phyloP scores from a whole-genome alignment of 2,113 vertebrate genomes.

The Alosa alosa region DNA sequence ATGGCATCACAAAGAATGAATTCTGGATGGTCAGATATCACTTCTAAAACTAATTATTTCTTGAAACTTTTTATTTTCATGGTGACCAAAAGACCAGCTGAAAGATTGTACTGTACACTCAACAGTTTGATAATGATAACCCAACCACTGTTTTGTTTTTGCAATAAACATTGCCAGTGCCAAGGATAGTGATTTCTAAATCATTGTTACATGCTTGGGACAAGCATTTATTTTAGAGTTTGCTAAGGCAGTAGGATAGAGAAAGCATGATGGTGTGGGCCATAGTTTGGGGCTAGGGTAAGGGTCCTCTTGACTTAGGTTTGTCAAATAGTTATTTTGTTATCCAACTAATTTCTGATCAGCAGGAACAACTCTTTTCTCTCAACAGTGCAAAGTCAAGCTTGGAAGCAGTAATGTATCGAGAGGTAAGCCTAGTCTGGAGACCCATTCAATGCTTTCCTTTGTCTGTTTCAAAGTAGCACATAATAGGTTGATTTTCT shows the following conservation, averaged over 20 bases:
- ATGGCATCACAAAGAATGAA: too few species aligned
- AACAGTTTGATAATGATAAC: neutral
- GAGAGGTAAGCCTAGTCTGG: slow-evolving; percentile 67
- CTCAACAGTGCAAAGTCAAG: slow-evolving; percentile 75
- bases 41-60: neutral
- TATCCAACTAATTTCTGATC: neutral
- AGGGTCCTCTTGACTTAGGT: neutral
- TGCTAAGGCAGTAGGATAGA: neutral
- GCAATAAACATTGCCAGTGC: neutral
- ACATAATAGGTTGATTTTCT: neutral
- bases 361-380: slow-evolving; percentile 2
- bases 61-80: neutral
- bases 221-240: neutral
- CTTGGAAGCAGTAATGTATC: slow-evolving; percentile 79
- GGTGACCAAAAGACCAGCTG: neutral
- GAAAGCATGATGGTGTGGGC: neutral
- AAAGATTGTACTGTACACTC: too few species aligned
- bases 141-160: neutral
- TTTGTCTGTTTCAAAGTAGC: neutral
- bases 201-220: neutral
- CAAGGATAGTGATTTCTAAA: neutral
- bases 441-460: neutral
- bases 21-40: neutral
- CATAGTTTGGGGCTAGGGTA: neutral
- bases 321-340: neutral